phyloP scores from a whole-genome alignment of 2,797 vertebrate species.

The Eulemur rubriventer region DNA sequence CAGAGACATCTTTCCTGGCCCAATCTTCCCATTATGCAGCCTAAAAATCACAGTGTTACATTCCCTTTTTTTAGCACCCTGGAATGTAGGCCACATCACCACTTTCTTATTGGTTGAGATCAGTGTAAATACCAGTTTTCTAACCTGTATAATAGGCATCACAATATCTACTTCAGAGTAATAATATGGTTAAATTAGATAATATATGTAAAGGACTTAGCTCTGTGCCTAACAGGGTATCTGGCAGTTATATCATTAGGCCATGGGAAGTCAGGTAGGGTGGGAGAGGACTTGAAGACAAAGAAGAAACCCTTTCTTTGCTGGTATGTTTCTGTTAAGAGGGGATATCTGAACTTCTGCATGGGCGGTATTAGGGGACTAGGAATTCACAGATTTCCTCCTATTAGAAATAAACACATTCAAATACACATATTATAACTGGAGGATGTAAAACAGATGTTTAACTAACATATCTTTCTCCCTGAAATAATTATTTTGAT shows the following conservation, averaged over 20 bases:
- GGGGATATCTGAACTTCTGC: neutral
- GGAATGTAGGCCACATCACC: neutral
- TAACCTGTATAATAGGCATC: neutral
- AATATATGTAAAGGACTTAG: neutral
- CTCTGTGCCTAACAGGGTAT: neutral
- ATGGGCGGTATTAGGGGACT: neutral
- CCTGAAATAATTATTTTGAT: neutral
- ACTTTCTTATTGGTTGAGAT: neutral
- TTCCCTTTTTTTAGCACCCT: neutral
- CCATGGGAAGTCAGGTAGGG: neutral
- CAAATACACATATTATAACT: neutral
- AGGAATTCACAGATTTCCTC: neutral
- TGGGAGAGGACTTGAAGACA: neutral
- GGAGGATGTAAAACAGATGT: neutral
- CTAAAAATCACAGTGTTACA: neutral
- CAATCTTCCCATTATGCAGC: neutral
- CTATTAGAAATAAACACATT: neutral
- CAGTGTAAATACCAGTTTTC: neutral
- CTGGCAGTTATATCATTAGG: neutral
- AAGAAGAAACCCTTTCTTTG: neutral
- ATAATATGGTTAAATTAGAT: neutral
- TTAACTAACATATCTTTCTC: conserved; percentile 17
- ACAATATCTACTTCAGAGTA: neutral
- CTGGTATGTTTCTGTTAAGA: neutral
- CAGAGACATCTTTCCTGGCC: neutral